phyloP scores from a whole-genome alignment of 2,113 vertebrate genomes.

The Cervus canadensis region DNA sequence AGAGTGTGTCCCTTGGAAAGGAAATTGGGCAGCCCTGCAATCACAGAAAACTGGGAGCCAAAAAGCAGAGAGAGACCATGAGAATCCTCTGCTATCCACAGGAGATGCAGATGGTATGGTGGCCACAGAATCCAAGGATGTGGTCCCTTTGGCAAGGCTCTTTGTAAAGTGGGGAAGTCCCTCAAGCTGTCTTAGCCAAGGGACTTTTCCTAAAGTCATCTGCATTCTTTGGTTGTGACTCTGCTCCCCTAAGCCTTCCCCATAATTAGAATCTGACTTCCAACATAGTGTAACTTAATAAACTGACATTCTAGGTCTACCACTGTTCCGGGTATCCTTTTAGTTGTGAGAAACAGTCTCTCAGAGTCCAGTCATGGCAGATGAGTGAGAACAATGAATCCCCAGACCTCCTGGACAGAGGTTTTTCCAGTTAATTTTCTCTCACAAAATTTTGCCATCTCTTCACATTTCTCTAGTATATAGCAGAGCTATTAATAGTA shows the following conservation, averaged over 20 bases:
- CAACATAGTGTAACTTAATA: not conserved
- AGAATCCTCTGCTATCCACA: not conserved
- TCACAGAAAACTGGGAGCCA: not conserved
- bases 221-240: not conserved
- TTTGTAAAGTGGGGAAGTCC: not conserved
- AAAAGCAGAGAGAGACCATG: not conserved
- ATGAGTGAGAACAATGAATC: not conserved
- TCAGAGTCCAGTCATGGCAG: not conserved
- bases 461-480: not conserved
- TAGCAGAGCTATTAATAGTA: not conserved
- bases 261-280: not conserved
- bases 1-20: not conserved
- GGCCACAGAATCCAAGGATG: not conserved
- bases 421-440: not conserved
- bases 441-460: not conserved
- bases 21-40: not conserved
- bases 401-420: not conserved
- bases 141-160: not conserved
- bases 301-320: not conserved
- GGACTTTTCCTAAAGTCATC: not conserved
- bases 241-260: not conserved
- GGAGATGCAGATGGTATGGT: not conserved
- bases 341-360: not conserved
- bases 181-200: not conserved
- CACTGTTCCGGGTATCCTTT: not conserved